Conservation (phyloP, 2,113 vertebrate species). For the Dascyllus trimaculatus region DNA sequence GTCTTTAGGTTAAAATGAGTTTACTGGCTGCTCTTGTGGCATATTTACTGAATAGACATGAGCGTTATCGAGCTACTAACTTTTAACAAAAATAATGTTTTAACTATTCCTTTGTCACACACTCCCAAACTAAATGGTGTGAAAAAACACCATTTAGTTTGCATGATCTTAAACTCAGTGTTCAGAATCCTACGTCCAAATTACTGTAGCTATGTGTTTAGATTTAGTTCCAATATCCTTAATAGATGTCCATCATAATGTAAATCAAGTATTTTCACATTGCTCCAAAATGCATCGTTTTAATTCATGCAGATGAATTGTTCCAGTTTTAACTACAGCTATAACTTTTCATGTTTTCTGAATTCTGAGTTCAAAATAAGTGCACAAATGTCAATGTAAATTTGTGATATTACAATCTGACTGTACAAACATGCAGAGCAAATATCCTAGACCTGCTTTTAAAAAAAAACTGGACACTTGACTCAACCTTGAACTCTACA, state of each 20-base stretch:
- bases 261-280: too few relatives aligned
- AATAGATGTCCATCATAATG: too few relatives aligned
- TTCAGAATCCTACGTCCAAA: too few relatives aligned
- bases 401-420: neutral
- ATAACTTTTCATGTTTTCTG: neutral
- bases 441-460: neutral
- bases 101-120: neutral
- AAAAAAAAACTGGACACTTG: neutral
- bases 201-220: too few relatives aligned
- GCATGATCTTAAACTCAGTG: too few relatives aligned
- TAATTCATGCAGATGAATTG: too few relatives aligned
- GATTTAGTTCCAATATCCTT: too few relatives aligned
- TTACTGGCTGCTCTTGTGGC: neutral
- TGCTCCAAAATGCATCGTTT: too few relatives aligned
- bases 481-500: conserved; percentile 1
- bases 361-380: neutral
- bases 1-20: neutral
- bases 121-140: too few relatives aligned
- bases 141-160: too few relatives aligned
- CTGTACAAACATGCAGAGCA: neutral
- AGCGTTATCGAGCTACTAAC: neutral
- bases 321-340: neutral
- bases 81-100: too few relatives aligned
- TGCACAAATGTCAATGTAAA: too few relatives aligned
- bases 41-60: neutral